Evolutionary conservation across 2,888 invertebrate genomes (phyloP).

Genomic region (Amiota mariae): DNA sequence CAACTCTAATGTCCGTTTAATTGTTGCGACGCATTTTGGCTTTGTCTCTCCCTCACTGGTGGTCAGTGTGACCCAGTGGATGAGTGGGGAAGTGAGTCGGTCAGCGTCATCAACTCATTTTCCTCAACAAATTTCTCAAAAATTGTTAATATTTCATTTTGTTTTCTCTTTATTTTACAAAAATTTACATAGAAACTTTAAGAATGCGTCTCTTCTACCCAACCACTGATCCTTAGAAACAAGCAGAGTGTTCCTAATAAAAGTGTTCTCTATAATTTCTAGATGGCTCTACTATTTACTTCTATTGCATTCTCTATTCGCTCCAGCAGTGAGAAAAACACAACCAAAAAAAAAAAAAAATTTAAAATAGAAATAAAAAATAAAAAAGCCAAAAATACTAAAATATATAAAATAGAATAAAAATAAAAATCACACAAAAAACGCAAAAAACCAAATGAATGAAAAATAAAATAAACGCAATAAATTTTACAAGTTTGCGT

Average conservation of each 20-base stretch:
- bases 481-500: constrained; percentile 29
- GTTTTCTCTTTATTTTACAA: not conserved
- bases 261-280: too few relatives aligned
- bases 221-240: too few relatives aligned
- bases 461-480: constrained; percentile 23
- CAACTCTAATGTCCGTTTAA: constrained; percentile 8
- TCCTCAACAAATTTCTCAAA: not conserved
- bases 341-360: not conserved
- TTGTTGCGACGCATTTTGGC: constrained; percentile 12
- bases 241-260: too few relatives aligned
- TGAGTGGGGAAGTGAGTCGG: not conserved
- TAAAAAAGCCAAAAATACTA: not conserved
- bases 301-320: constrained; percentile 1
- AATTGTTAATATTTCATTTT: not conserved
- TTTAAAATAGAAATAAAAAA: not conserved
- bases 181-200: not conserved
- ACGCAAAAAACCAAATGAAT: not conserved
- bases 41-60: not conserved
- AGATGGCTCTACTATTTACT: too few relatives aligned
- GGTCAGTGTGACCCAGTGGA: too few relatives aligned
- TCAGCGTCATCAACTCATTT: not conserved
- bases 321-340: not conserved
- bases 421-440: not conserved
- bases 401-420: not conserved
- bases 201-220: not conserved